Evolutionary conservation across 2,113 vertebrate genomes (phyloP).

Genomic region (Notiomystis cincta): DNA sequence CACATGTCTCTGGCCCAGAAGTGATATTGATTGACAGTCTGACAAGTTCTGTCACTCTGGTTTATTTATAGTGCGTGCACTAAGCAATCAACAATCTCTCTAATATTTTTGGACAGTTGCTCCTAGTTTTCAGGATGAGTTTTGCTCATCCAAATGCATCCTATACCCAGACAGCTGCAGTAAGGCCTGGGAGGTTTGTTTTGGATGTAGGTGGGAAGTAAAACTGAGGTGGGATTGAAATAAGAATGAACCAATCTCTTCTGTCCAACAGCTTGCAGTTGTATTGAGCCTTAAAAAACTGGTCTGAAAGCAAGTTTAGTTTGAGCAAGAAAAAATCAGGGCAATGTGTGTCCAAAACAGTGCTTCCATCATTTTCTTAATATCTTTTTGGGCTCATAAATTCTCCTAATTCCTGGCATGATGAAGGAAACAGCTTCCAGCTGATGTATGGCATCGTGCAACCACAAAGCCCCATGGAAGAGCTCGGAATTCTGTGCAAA

Average conservation of each 20-base stretch:
- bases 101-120: slow-evolving; percentile 34
- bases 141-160: not conserved
- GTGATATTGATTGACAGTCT: slow-evolving; percentile 9
- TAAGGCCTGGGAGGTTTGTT: not conserved
- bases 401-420: not conserved
- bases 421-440: not conserved
- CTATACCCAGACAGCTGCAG: not conserved
- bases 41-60: slow-evolving; percentile 4
- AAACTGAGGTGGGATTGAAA: not conserved
- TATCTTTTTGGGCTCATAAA: not conserved
- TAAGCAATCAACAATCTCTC: not conserved
- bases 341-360: not conserved
- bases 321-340: not conserved
- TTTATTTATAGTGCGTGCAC: not conserved
- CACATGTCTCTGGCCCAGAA: not conserved
- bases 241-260: not conserved
- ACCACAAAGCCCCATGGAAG: not conserved
- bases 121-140: slow-evolving; percentile 5
- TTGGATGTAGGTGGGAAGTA: not conserved
- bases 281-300: not conserved
- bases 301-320: not conserved
- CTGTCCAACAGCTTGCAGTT: not conserved
- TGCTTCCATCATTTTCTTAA: not conserved
- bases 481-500: not conserved
- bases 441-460: fast-evolving